Conservation (phyloP, 2,888 invertebrate species). For the Erebia epiphron region DNA sequence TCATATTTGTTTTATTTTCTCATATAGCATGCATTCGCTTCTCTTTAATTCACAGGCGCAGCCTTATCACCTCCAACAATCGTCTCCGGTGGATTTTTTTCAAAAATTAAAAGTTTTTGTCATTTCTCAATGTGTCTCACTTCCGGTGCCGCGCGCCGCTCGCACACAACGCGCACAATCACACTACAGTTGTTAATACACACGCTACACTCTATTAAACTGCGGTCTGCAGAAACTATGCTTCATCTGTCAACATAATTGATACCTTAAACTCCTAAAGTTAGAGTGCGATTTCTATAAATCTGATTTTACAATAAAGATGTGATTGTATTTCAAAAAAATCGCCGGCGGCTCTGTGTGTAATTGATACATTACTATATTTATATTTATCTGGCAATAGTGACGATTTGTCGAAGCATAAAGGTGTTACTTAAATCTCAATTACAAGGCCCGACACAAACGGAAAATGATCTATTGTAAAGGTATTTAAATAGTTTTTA, state of each 20-base stretch:
- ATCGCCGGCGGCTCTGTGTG: constrained; percentile 28
- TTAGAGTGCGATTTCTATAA: background rate
- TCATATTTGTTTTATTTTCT: no score
- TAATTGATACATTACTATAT: constrained; percentile 39
- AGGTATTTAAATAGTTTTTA: background rate
- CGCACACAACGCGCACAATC: background rate
- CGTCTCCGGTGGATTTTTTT: background rate
- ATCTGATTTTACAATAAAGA: background rate
- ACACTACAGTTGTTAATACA: constrained; percentile 25
- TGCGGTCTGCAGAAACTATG: background rate
- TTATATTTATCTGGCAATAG: background rate
- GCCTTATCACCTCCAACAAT: background rate
- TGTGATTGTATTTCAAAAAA: constrained; percentile 10
- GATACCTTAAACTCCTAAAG: background rate
- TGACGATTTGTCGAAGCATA: constrained; percentile 7
- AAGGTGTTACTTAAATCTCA: constrained; percentile 24
- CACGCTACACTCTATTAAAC: constrained; percentile 28
- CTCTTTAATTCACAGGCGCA: background rate
- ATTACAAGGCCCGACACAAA: constrained; percentile 23
- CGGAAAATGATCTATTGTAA: constrained; percentile 15
- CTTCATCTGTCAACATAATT: background rate
- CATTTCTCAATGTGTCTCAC: background rate
- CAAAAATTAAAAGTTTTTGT: background rate
- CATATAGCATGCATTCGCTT: background rate
- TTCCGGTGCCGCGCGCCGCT: constrained; percentile 9